phyloP scores from a whole-genome alignment of 2,113 vertebrate species.

The Paradoxurus hermaphroditus region DNA sequence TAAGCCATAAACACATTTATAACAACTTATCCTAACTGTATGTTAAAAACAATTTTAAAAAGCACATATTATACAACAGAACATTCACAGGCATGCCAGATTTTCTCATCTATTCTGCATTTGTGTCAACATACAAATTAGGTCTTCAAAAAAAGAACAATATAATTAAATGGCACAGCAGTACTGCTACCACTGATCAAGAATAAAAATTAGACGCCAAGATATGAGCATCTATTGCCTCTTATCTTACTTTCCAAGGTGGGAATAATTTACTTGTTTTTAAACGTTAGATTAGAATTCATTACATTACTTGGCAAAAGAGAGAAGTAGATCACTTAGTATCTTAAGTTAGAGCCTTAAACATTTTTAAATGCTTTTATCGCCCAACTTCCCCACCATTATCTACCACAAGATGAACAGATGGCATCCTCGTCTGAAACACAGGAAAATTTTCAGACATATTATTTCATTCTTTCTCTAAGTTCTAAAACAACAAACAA shows the following conservation, averaged over 20 bases:
- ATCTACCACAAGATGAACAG: slow-evolving; percentile 49
- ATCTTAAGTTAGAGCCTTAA: slow-evolving; percentile 25
- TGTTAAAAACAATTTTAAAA: slow-evolving; percentile 66
- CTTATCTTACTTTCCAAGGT: slow-evolving; percentile 27
- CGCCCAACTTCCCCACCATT: neutral
- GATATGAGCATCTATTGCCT: neutral
- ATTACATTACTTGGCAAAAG: neutral
- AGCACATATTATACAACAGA: slow-evolving; percentile 64
- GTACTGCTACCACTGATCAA: slow-evolving; percentile 6
- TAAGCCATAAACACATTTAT: slow-evolving; percentile 54
- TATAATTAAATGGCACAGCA: slow-evolving; percentile 60
- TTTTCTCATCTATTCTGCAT: slow-evolving; percentile 62
- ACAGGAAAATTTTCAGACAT: slow-evolving; percentile 30
- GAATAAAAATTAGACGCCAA: slow-evolving; percentile 57
- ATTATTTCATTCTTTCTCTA: slow-evolving; percentile 53
- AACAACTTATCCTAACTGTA: slow-evolving; percentile 62
- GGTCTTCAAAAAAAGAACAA: slow-evolving; percentile 60
- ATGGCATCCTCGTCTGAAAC: neutral
- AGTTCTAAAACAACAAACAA: slow-evolving; percentile 24
- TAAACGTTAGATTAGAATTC: slow-evolving; percentile 43
- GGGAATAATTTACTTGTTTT: neutral
- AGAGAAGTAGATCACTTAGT: neutral
- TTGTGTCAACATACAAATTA: slow-evolving; percentile 73
- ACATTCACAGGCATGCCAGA: slow-evolving; percentile 56
- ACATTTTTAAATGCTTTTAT: slow-evolving; percentile 46